Percentiles rank a stretch among this genome's conserved stretches.
Evolutionary conservation across 2,888 invertebrate species (phyloP).

Genomic region (Trachelus troglodyta): DNA sequence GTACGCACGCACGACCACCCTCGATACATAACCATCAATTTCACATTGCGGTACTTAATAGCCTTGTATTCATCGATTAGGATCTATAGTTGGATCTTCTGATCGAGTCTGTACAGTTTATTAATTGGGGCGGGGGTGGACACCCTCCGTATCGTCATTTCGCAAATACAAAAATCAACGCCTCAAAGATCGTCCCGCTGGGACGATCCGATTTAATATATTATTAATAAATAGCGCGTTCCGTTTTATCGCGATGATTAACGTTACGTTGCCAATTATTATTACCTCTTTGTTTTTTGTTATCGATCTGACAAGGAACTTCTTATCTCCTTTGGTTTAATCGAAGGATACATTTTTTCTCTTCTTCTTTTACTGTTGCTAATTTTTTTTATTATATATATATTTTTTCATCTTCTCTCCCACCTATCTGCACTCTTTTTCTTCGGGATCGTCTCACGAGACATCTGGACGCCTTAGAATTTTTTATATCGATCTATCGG

Average conservation of each 20-base stretch:
- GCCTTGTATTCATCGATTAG: background rate
- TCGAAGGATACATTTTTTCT: slow-evolving; percentile 10
- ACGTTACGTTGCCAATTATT: background rate
- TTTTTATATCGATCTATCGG: background rate
- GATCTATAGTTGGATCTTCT: background rate
- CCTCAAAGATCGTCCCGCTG: background rate
- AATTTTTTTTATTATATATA: background rate
- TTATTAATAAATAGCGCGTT: background rate
- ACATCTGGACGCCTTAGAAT: background rate
- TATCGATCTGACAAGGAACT: background rate
- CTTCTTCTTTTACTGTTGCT: slow-evolving; percentile 7
- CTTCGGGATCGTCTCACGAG: background rate
- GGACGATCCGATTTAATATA: background rate
- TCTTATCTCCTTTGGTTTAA: background rate
- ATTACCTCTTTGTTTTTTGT: background rate
- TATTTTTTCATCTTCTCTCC: background rate
- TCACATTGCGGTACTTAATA: background rate
- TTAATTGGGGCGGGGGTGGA: background rate
- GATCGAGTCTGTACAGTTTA: background rate
- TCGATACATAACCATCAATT: slow-evolving; percentile 41
- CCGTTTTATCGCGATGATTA: background rate
- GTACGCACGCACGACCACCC: slow-evolving; percentile 47
- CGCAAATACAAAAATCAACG: background rate
- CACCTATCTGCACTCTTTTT: background rate
- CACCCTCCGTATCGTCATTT: background rate